Conservation (phyloP, 2,113 vertebrate species). For the Pseudopodoces humilis region DNA sequence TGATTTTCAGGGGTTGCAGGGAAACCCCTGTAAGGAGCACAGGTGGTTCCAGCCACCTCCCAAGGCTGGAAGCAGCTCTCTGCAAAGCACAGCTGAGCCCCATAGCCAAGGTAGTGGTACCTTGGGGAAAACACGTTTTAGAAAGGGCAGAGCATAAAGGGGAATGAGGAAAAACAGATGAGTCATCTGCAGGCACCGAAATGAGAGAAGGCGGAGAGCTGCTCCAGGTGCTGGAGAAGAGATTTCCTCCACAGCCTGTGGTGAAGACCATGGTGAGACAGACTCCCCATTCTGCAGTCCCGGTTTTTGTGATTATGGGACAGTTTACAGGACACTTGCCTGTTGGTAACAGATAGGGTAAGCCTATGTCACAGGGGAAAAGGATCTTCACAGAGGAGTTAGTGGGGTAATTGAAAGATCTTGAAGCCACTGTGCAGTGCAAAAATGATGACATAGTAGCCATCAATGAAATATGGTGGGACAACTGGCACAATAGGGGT, state of each 20-base stretch:
- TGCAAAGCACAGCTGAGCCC: background rate
- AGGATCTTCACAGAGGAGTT: background rate
- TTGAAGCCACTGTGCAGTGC: background rate
- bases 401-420: background rate
- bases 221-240: background rate
- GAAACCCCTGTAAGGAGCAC: background rate
- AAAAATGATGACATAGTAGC: background rate
- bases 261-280: background rate
- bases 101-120: background rate
- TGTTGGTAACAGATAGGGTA: background rate
- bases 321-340: background rate
- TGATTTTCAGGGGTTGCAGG: too few species aligned
- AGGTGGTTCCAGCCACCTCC: background rate
- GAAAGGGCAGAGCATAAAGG: background rate
- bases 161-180: background rate
- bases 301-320: background rate
- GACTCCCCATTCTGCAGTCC: background rate
- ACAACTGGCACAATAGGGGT: background rate
- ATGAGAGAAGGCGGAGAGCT: background rate
- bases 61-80: too few species aligned
- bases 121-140: background rate
- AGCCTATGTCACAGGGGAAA: background rate
- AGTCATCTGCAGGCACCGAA: background rate
- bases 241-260: rapidly evolving
- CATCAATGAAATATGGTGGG: background rate